These are phyloP conservation scores for Pygoscelis antarcticus DNA, from an alignment of 2,113 vertebrate species.

Conservation along the genomic window DNA sequence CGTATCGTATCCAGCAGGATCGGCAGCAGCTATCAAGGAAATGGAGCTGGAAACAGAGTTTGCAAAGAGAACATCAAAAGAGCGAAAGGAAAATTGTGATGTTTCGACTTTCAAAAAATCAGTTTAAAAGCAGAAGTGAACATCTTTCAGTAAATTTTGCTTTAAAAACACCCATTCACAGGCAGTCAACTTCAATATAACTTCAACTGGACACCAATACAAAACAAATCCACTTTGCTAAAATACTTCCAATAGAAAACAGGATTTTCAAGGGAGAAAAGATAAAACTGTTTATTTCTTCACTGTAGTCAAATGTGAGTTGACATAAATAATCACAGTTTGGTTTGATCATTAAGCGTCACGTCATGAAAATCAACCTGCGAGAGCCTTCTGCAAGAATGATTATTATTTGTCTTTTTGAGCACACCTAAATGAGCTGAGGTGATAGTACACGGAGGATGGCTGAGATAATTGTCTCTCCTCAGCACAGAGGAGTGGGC, in stretches of 20 bases:
- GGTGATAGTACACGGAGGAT: not conserved
- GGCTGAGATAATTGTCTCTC: slow-evolving; percentile 41
- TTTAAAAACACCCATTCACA: not conserved
- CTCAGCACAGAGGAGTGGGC: not conserved
- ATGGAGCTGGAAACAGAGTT: not conserved
- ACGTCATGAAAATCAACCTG: slow-evolving; percentile 51
- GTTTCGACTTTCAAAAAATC: not conserved
- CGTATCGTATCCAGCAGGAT: fast-evolving
- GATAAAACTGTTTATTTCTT: slow-evolving; percentile 37
- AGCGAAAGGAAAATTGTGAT: not conserved
- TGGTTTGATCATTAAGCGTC: slow-evolving; percentile 45
- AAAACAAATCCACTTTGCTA: not conserved
- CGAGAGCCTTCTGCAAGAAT: slow-evolving; percentile 40
- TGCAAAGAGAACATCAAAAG: not conserved
- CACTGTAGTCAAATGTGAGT: slow-evolving; percentile 11
- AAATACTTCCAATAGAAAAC: not conserved
- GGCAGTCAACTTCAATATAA: not conserved
- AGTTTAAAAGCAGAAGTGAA: not conserved
- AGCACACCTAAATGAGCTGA: slow-evolving; percentile 46
- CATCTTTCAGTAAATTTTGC: not conserved
- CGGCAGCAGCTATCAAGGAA: not conserved
- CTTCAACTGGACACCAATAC: not conserved
- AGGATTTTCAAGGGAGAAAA: not conserved
- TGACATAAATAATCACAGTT: slow-evolving; percentile 56
- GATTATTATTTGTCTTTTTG: slow-evolving; percentile 52